Conservation (phyloP, 2,113 vertebrate species). For the Merops nubicus region DNA sequence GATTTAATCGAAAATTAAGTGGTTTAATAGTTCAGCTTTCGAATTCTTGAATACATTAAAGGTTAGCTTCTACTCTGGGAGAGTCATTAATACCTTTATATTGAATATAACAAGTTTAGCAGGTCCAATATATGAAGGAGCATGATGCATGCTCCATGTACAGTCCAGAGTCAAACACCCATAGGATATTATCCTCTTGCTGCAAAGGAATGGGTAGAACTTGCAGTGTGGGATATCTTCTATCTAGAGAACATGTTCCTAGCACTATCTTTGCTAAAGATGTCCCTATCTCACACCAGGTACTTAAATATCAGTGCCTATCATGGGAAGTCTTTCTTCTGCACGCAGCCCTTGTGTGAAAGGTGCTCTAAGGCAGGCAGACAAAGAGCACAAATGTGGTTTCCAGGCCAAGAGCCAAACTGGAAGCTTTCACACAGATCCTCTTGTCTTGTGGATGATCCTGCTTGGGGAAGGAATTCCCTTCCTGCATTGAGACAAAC, state of each 20-base stretch:
- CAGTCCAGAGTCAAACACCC: neutral
- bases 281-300: neutral
- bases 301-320: neutral
- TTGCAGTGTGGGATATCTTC: too few relatives aligned
- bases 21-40: neutral
- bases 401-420: neutral
- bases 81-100: neutral
- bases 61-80: neutral
- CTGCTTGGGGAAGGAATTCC: neutral
- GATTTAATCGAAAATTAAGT: neutral
- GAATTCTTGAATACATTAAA: neutral
- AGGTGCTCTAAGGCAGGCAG: too few relatives aligned
- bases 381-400: neutral
- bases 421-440: neutral
- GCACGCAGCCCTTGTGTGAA: rapidly evolving
- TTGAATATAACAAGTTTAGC: neutral
- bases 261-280: neutral
- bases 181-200: neutral
- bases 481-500: neutral
- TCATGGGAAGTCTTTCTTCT: neutral
- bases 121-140: neutral
- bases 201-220: neutral
- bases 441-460: neutral
- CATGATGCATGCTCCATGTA: rapidly evolving
- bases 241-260: rapidly evolving